Evolutionary conservation across 2,113 vertebrate genomes (phyloP).

Genomic region (Tautogolabrus adspersus): DNA sequence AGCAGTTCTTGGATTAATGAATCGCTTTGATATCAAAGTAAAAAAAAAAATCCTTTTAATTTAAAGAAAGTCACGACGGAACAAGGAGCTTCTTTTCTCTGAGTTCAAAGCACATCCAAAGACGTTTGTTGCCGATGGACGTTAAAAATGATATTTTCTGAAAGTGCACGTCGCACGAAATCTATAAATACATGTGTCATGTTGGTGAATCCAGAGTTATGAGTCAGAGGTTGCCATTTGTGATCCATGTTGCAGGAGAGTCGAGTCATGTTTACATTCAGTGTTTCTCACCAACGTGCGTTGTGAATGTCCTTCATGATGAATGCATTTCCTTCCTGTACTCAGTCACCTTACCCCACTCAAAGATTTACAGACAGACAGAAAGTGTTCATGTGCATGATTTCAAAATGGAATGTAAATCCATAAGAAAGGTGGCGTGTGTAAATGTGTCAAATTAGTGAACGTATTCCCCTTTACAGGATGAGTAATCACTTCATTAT

Average conservation of each 20-base stretch:
- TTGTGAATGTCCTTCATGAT: background rate
- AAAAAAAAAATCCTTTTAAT: no score
- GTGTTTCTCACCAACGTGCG: background rate
- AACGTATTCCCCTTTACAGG: conserved; percentile 22
- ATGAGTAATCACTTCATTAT: conserved; percentile 62
- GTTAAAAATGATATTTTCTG: background rate
- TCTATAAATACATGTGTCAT: background rate
- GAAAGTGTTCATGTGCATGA: background rate
- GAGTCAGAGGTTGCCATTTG: background rate
- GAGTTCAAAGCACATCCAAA: no score
- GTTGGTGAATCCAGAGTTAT: background rate
- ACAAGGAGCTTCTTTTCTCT: no score
- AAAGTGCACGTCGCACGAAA: background rate
- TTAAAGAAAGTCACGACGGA: no score
- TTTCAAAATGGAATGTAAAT: conserved; percentile 1
- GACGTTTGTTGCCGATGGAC: background rate
- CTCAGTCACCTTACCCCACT: background rate
- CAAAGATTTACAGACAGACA: background rate
- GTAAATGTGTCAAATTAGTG: conserved; percentile 41
- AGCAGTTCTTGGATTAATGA: no score
- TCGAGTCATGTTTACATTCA: background rate
- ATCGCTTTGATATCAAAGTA: no score
- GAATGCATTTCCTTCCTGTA: background rate
- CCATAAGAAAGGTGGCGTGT: conserved; percentile 3
- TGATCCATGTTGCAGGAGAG: background rate